These are phyloP conservation scores for Glaucomys volans DNA, from an alignment of 2,113 vertebrate genomes.

Conservation along the genomic window DNA sequence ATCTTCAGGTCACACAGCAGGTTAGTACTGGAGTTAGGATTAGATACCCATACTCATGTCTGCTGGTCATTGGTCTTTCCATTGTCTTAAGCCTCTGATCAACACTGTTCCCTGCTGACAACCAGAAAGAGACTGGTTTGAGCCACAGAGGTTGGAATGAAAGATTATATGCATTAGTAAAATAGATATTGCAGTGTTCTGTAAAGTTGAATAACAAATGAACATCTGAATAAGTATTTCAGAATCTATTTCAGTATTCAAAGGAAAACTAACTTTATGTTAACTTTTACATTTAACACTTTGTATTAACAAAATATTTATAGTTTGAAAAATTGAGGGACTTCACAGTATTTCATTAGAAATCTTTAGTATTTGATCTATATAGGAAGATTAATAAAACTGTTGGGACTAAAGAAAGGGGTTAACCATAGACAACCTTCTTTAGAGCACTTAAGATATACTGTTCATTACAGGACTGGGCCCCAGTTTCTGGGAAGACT, in stretches of 20 bases:
- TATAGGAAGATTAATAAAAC: background rate
- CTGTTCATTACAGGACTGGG: no score
- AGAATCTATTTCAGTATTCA: background rate
- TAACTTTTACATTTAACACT: background rate
- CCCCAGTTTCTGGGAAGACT: background rate
- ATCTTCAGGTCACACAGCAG: no score
- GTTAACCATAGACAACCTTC: background rate
- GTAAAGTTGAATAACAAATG: slow-evolving; percentile 1
- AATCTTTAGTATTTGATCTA: slow-evolving; percentile 19
- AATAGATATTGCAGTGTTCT: background rate
- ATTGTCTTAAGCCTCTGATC: no score
- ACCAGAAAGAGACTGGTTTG: no score
- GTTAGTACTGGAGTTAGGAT: no score
- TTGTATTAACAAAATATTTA: slow-evolving; percentile 43
- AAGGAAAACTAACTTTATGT: background rate
- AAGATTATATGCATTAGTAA: background rate
- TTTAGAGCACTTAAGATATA: background rate
- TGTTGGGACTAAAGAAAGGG: background rate
- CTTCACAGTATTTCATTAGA: background rate
- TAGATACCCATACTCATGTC: no score
- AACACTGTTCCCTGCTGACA: no score
- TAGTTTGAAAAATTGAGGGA: background rate
- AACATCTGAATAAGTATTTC: background rate
- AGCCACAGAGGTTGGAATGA: background rate
- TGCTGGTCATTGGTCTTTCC: no score